These are phyloP conservation scores for Sycophila texana DNA, from an alignment of 2,888 invertebrate species.

Conservation along the genomic window DNA sequence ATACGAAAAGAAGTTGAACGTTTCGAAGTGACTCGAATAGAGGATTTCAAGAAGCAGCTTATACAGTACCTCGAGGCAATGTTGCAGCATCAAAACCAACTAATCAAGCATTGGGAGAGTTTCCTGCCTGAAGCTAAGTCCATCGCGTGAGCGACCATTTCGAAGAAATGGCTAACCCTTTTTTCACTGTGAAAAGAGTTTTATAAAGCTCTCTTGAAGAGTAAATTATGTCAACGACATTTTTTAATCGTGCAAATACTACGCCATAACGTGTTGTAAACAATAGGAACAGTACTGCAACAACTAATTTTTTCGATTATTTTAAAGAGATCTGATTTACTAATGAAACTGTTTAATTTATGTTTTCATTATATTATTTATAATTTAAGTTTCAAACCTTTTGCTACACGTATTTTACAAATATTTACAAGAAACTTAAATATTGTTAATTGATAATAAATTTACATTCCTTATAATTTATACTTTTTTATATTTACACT, in stretches of 20 bases:
- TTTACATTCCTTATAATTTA: too few relatives aligned
- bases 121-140: slow-evolving; percentile 97
- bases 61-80: slow-evolving; percentile 95
- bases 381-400: too few relatives aligned
- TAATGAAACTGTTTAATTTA: background rate
- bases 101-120: slow-evolving; percentile 96
- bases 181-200: slow-evolving; percentile 14
- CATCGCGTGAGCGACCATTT: slow-evolving; percentile 82
- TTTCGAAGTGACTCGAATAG: slow-evolving; percentile 91
- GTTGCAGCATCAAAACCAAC: slow-evolving; percentile 94
- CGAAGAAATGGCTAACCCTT: background rate
- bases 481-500: too few relatives aligned
- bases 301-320: background rate
- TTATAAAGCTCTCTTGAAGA: background rate
- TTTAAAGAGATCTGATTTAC: slow-evolving; percentile 16
- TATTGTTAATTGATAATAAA: too few relatives aligned
- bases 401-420: too few relatives aligned
- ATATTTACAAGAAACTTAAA: too few relatives aligned
- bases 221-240: slow-evolving; percentile 28
- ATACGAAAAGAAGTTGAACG: slow-evolving; percentile 96
- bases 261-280: slow-evolving; percentile 10
- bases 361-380: too few relatives aligned
- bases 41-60: slow-evolving; percentile 93
- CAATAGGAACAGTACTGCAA: slow-evolving; percentile 26
- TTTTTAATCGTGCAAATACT: slow-evolving; percentile 30